A percentile compares a stretch with the other conserved stretches of the same genome.
phyloP scores from a whole-genome alignment of 1,140 invertebrate genomes.

The Bombus soroeensis region DNA sequence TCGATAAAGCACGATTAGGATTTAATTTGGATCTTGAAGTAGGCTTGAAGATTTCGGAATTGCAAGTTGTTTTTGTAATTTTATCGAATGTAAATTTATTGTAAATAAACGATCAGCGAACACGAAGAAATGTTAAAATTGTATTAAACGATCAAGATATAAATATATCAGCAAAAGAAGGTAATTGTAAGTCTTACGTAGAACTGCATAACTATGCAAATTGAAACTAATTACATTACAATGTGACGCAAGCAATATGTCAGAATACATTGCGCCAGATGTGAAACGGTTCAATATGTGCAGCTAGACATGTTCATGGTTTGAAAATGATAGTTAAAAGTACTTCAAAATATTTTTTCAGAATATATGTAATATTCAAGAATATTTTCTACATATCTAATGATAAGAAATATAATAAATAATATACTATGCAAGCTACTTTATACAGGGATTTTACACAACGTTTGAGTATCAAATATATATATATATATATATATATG shows the following conservation, averaged over 20 bases:
- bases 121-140: not conserved
- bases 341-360: not conserved
- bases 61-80: too few relatives aligned
- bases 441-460: too few relatives aligned
- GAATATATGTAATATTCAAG: too few relatives aligned
- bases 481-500: too few relatives aligned
- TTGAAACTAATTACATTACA: not conserved
- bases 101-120: too few relatives aligned
- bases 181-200: not conserved
- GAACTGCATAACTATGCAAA: not conserved
- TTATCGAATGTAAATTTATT: too few relatives aligned
- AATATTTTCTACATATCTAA: not conserved
- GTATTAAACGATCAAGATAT: not conserved
- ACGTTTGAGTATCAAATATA: too few relatives aligned
- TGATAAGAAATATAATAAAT: too few relatives aligned
- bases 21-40: too few relatives aligned
- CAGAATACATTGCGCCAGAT: not conserved
- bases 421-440: too few relatives aligned
- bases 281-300: not conserved
- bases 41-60: too few relatives aligned
- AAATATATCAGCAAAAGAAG: not conserved
- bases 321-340: not conserved
- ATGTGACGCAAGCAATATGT: not conserved
- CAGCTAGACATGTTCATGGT: not conserved
- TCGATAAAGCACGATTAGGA: too few relatives aligned